These are phyloP conservation scores for Troglohyphantes excavatus DNA, from an alignment of 2,888 invertebrate genomes.

Conservation along the genomic window DNA sequence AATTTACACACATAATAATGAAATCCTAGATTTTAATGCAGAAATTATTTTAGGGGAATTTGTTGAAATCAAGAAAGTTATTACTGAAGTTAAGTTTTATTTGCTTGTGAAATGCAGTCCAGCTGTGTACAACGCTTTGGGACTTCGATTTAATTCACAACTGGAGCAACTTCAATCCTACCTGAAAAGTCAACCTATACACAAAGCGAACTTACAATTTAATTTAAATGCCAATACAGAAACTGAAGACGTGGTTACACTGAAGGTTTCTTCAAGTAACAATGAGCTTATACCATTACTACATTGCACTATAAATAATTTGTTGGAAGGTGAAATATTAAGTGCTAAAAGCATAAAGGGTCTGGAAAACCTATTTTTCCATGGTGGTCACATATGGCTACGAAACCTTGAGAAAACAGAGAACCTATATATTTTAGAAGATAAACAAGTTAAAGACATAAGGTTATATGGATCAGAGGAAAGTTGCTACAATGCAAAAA, in stretches of 20 bases:
- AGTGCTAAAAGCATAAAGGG: conserved; percentile 19
- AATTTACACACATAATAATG: conserved; percentile 18
- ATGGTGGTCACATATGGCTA: conserved; percentile 71
- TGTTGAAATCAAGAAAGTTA: background rate
- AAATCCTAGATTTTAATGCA: conserved; percentile 7
- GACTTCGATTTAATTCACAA: conserved; percentile 14
- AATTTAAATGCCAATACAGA: conserved; percentile 7
- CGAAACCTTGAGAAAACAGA: conserved; percentile 35
- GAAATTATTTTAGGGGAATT: conserved; percentile 2
- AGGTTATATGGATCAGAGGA: conserved; percentile 48
- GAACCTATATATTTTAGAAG: conserved; percentile 41
- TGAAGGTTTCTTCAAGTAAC: conserved; percentile 45
- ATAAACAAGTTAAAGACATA: conserved; percentile 30
- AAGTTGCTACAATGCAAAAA: conserved; percentile 31
- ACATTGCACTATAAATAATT: conserved; percentile 37
- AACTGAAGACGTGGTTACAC: background rate
- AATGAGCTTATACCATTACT: conserved; percentile 40
- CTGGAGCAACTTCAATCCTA: conserved; percentile 12
- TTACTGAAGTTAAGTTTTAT: conserved; percentile 20
- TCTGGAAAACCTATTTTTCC: conserved; percentile 68
- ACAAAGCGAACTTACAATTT: background rate
- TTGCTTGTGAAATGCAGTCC: conserved; percentile 23
- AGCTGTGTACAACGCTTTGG: conserved; percentile 49
- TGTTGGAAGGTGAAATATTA: conserved; percentile 59
- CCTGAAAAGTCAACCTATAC: background rate